Conservation (phyloP, 2,113 vertebrate species). For the Bambusicola thoracicus region DNA sequence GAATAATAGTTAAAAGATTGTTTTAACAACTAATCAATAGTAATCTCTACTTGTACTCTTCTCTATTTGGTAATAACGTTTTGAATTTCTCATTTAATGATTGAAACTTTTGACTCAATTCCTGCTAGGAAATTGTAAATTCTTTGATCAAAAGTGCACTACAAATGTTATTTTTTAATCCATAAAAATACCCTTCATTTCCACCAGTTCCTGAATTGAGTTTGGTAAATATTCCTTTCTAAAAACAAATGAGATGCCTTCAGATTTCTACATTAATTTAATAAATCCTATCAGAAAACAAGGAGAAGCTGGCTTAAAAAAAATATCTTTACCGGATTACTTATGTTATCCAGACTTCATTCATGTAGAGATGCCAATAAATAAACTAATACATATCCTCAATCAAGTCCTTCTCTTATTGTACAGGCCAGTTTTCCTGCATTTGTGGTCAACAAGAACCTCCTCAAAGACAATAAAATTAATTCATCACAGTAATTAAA, state of each 20-base stretch:
- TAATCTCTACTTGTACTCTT: background rate
- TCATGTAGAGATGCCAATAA: background rate
- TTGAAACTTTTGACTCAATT: background rate
- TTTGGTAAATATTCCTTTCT: background rate
- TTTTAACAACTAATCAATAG: background rate
- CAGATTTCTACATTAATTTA: background rate
- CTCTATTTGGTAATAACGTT: background rate
- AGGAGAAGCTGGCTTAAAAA: background rate
- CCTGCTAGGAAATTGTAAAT: background rate
- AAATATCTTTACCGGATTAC: background rate
- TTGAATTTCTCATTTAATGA: background rate
- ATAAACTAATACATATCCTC: background rate
- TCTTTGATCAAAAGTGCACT: background rate
- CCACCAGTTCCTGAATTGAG: background rate
- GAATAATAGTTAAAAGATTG: background rate
- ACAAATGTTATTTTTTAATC: background rate
- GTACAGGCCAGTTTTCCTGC: fast-evolving
- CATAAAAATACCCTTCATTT: background rate
- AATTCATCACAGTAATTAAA: background rate
- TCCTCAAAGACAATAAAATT: background rate
- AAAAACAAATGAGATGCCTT: background rate
- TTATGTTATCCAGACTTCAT: background rate
- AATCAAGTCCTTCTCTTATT: background rate
- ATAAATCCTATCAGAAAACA: background rate
- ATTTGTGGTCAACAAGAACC: background rate